A percentile compares a stretch with the other conserved stretches of the same genome.
Conservation (phyloP, 2,888 invertebrate species). For the Chloromyia formosa region DNA sequence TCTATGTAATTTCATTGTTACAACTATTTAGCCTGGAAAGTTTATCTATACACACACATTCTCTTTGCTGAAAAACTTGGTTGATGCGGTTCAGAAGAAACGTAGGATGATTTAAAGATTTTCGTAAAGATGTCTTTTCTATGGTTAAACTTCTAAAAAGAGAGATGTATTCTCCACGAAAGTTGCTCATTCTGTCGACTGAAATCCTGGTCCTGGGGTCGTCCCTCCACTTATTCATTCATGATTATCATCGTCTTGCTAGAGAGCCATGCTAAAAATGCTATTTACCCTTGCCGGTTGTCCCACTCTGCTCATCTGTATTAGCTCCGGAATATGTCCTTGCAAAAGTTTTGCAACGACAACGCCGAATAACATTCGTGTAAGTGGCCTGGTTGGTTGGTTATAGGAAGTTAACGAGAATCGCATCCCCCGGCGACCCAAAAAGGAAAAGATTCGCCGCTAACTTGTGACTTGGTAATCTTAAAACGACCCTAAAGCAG, state of each 20-base stretch:
- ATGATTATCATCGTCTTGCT: conserved; percentile 5
- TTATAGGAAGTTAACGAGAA: too few species aligned
- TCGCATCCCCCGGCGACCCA: too few species aligned
- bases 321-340: conserved; percentile 4
- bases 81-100: conserved; percentile 1
- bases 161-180: conserved; percentile 5
- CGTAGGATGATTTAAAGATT: conserved; percentile 20
- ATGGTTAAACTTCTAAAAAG: background rate
- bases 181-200: conserved; percentile 9
- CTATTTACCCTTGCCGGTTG: background rate
- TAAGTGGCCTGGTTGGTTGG: too few species aligned
- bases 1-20: conserved; percentile 48
- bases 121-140: conserved; percentile 23
- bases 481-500: conserved; percentile 26
- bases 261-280: background rate
- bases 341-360: conserved; percentile 33
- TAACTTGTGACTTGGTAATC: conserved; percentile 25
- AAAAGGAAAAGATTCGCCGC: background rate
- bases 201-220: too few species aligned
- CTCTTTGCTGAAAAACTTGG: conserved; percentile 17
- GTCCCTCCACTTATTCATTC: conserved; percentile 10
- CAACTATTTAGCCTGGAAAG: conserved; percentile 45
- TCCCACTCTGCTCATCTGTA: background rate
- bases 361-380: background rate
- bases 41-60: background rate